Evolutionary conservation across 2,888 invertebrate genomes (phyloP).

Genomic region (Pyrocoelia pectoralis): DNA sequence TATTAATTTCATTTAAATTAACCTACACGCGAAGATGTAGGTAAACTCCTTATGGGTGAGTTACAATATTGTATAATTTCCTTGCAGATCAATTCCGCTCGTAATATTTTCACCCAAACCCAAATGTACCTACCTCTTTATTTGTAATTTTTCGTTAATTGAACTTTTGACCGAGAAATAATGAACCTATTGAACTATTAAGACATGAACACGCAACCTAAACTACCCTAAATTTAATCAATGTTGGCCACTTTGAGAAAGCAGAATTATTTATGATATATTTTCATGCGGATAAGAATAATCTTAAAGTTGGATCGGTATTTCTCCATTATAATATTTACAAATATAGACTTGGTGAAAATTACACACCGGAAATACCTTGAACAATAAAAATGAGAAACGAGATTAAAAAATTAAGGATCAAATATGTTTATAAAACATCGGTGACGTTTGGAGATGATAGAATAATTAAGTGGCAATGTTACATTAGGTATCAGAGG

Average conservation of each 20-base stretch:
- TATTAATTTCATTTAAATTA: neutral
- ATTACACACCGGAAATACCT: neutral
- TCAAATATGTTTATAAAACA: too few relatives aligned
- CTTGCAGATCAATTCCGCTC: too few relatives aligned
- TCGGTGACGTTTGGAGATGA: too few relatives aligned
- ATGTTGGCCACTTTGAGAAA: slow-evolving; percentile 1
- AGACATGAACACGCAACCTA: neutral
- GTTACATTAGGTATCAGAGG: too few relatives aligned
- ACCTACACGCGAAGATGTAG: neutral
- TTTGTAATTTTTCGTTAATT: neutral
- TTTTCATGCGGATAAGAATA: neutral
- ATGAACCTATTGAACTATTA: neutral
- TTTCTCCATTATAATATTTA: neutral
- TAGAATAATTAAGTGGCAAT: too few relatives aligned
- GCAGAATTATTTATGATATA: neutral
- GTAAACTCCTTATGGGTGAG: neutral
- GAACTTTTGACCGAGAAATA: neutral
- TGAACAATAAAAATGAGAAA: too few relatives aligned
- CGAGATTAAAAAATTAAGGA: too few relatives aligned
- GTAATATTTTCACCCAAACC: neutral
- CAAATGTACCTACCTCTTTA: neutral
- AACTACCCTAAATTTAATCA: neutral
- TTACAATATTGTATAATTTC: too few relatives aligned
- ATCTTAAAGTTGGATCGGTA: neutral
- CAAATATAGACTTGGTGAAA: neutral